Evolutionary conservation across 2,888 invertebrate genomes (phyloP).

Genomic region (Hermodice carunculata): DNA sequence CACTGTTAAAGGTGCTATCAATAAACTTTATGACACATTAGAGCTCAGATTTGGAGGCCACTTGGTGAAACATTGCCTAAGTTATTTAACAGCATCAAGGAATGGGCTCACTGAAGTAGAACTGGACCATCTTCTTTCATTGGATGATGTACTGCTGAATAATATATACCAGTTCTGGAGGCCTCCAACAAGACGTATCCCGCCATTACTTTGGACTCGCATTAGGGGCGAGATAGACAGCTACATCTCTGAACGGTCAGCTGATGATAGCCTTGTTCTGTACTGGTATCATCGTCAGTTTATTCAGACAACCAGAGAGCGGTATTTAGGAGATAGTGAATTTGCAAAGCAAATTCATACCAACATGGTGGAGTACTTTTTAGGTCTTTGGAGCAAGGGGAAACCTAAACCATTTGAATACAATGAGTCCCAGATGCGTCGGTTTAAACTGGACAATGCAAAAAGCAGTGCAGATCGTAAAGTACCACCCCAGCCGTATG

Average conservation of each 20-base stretch:
- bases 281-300: too few species aligned
- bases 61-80: not conserved
- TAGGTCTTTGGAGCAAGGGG: not conserved
- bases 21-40: not conserved
- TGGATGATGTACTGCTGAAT: too few species aligned
- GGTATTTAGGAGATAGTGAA: not conserved
- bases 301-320: not conserved
- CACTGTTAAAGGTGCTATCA: not conserved
- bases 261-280: not conserved
- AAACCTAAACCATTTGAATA: not conserved
- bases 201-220: too few species aligned
- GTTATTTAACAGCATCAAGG: not conserved
- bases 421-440: not conserved
- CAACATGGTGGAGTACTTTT: not conserved
- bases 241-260: not conserved
- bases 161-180: too few species aligned
- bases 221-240: not conserved
- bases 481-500: not conserved
- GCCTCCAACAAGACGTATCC: too few species aligned
- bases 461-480: not conserved
- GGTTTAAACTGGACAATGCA: not conserved
- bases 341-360: not conserved
- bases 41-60: not conserved
- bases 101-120: not conserved
- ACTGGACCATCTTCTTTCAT: too few species aligned